phyloP scores from a whole-genome alignment of 1,140 invertebrate genomes.

The Saccostrea glomerata region DNA sequence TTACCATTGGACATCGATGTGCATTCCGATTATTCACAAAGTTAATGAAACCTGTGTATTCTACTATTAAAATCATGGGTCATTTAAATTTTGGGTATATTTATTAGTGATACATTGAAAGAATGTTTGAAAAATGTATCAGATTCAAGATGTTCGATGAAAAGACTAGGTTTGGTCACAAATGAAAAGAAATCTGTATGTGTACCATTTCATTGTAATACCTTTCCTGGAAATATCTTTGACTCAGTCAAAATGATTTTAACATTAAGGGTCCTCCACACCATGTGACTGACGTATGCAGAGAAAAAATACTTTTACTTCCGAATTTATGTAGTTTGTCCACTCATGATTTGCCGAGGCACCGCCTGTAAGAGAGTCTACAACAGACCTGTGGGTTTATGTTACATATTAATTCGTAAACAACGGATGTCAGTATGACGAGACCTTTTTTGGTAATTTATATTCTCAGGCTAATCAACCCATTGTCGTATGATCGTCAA shows the following conservation, averaged over 20 bases:
- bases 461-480: too few relatives aligned
- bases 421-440: too few relatives aligned
- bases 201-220: conserved; percentile 7
- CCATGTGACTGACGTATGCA: too few relatives aligned
- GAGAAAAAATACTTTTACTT: too few relatives aligned
- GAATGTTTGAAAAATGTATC: conserved; percentile 53
- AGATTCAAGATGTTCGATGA: conserved; percentile 45
- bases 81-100: conserved; percentile 44
- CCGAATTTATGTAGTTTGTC: too few relatives aligned
- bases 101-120: conserved; percentile 41
- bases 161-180: conserved; percentile 27
- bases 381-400: too few relatives aligned
- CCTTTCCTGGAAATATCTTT: conserved; percentile 30
- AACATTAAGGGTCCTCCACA: too few relatives aligned
- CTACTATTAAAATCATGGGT: conserved; percentile 44
- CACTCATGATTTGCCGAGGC: too few relatives aligned
- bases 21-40: conserved; percentile 56
- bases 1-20: conserved; percentile 50
- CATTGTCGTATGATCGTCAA: too few relatives aligned
- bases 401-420: too few relatives aligned
- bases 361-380: too few relatives aligned
- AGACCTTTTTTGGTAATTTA: too few relatives aligned
- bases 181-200: conserved; percentile 40
- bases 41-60: conserved; percentile 58
- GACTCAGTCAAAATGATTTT: background rate